Evolutionary conservation across 2,797 vertebrate genomes (phyloP), one percentile per base, ranked within the genome.

Genomic region (Pteropus rufus): DNA sequence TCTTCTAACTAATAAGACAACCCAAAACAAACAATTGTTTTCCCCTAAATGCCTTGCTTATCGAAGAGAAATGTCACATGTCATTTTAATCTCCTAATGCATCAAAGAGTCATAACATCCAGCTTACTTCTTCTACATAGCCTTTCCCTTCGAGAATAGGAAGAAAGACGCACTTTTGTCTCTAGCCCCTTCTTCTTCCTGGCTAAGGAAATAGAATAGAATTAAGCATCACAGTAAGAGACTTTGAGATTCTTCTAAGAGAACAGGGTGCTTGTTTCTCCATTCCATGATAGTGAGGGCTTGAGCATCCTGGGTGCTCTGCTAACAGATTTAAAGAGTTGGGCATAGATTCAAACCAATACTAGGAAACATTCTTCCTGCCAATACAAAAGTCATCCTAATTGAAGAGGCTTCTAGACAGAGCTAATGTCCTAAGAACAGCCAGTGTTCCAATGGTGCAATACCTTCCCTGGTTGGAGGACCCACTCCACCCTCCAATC

Each of bases 51-150:
- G 39, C 29, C 64, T 79, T 44, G 46, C 36, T 96, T 93, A 82
- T 95, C 75, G 81, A 85, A 92, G 79, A 96, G 79, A 93, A 90
- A 76, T 73, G 87, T 85, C 92, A 88, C n/a, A 69, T 96, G 87
- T 93, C 93, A 95, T 79, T 95, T 94, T 70, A 81, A 93, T 85
- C 73, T 87, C 73, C 73, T 88, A 75, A 85, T 34, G 41, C 2
- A 64, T 75, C 76, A 69, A 65, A 72, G 29, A 88, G 84, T 12
- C 18, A 1, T 81, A 87, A 77, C 44, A 81, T 4, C 16, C 87
- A 88, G 44, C 67, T 76, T 94, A 77, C 70, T 76, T 58, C 24
- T 14, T 54, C 92, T 75, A 54, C 54, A 10, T 0, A 65, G 54
- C 5, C 84, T 87, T 92, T 93, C 49, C 82, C 62, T 52, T 87